Percentiles rank a stretch among this genome's conserved stretches.
Evolutionary conservation across 2,113 vertebrate genomes (phyloP).

Genomic region (Eleginops maclovinus): DNA sequence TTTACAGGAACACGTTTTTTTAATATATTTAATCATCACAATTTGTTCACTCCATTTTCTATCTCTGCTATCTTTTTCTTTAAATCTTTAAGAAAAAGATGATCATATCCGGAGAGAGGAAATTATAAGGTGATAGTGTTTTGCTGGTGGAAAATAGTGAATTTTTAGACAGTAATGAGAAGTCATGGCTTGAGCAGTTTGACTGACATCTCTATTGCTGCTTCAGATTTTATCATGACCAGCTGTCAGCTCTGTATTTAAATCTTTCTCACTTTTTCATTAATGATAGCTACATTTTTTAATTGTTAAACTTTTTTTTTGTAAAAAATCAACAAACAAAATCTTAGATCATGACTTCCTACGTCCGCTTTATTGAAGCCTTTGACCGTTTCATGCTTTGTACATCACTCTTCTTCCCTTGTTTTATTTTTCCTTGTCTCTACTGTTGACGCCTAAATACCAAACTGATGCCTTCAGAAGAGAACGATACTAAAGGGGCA

Average conservation of each 20-base stretch:
- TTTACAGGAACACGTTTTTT: neutral
- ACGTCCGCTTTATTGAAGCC: slow-evolving; percentile 33
- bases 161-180: slow-evolving; percentile 44
- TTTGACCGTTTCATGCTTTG: slow-evolving; percentile 48
- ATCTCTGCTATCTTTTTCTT: slow-evolving; percentile 33
- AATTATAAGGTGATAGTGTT: slow-evolving; percentile 34
- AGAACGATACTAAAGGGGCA: slow-evolving; percentile 38
- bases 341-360: slow-evolving; percentile 12
- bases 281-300: neutral
- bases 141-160: slow-evolving; percentile 36
- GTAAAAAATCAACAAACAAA: neutral
- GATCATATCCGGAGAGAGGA: slow-evolving; percentile 53
- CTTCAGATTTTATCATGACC: slow-evolving; percentile 43
- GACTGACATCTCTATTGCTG: slow-evolving; percentile 41
- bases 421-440: slow-evolving; percentile 25
- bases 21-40: slow-evolving; percentile 1
- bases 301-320: neutral
- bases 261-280: slow-evolving; percentile 4
- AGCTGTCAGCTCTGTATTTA: slow-evolving; percentile 22
- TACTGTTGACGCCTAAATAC: slow-evolving; percentile 74
- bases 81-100: slow-evolving; percentile 20
- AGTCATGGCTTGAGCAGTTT: slow-evolving; percentile 28
- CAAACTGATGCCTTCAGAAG: slow-evolving; percentile 81
- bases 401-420: slow-evolving; percentile 38
- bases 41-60: slow-evolving; percentile 40